phyloP scores from a whole-genome alignment of 2,888 invertebrate genomes.

The Apamea crenata region DNA sequence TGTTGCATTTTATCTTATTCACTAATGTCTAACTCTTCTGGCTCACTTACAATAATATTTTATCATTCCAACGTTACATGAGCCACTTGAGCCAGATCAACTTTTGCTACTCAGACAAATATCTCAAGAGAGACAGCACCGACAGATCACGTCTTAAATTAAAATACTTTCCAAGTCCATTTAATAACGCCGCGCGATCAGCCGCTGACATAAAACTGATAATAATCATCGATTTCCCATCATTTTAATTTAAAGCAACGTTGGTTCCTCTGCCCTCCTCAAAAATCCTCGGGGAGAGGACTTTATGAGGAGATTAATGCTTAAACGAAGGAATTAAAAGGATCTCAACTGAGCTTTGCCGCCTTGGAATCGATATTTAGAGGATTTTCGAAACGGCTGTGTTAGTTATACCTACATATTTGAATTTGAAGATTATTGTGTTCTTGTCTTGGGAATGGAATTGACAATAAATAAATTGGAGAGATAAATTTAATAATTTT shows the following conservation, averaged over 20 bases:
- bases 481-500: not conserved
- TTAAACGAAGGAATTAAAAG: constrained; percentile 79
- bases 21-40: not conserved
- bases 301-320: constrained; percentile 79
- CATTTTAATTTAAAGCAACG: constrained; percentile 73
- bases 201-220: constrained; percentile 71
- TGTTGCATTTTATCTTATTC: not conserved
- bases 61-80: not conserved
- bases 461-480: constrained; percentile 15
- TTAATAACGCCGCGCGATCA: constrained; percentile 67
- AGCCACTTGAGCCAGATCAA: constrained; percentile 6
- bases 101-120: constrained; percentile 33
- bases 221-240: constrained; percentile 78
- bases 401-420: constrained; percentile 51
- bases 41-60: not conserved
- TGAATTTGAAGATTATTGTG: constrained; percentile 49
- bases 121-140: constrained; percentile 29
- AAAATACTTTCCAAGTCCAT: constrained; percentile 66
- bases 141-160: constrained; percentile 57
- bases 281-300: constrained; percentile 71
- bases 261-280: constrained; percentile 65
- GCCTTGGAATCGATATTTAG: constrained; percentile 62
- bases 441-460: constrained; percentile 14
- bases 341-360: constrained; percentile 66
- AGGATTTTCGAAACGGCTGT: constrained; percentile 57